Percentiles rank a stretch among this genome's conserved stretches.
Conservation (phyloP, 2,797 vertebrate species). For the Tokudaia muenninki region DNA sequence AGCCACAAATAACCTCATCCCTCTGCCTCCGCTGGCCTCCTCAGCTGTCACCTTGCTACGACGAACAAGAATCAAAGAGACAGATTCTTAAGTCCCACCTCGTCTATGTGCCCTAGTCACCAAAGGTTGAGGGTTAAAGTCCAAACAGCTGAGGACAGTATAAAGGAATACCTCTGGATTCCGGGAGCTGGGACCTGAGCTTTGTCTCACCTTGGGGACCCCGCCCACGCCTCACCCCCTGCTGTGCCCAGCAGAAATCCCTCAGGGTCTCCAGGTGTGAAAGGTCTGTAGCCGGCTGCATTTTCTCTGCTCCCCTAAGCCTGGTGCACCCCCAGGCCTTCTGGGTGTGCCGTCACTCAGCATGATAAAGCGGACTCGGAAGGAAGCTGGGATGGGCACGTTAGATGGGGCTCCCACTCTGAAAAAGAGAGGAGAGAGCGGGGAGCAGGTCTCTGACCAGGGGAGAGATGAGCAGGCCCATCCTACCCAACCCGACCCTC, state of each 20-base stretch:
- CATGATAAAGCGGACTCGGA: conserved; percentile 1
- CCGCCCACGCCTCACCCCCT: background rate
- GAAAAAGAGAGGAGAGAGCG: fast-evolving
- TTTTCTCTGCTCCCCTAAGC: background rate
- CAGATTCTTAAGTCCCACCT: background rate
- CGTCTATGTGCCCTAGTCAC: background rate
- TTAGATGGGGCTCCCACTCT: background rate
- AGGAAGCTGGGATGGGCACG: background rate
- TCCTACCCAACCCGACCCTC: fast-evolving
- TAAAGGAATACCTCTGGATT: background rate
- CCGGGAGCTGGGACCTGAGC: background rate
- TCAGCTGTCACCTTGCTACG: background rate
- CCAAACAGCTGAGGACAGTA: fast-evolving
- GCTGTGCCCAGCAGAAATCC: background rate
- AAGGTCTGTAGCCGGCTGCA: background rate
- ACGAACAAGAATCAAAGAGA: background rate
- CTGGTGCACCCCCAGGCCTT: background rate
- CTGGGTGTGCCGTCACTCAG: background rate
- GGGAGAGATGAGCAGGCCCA: fast-evolving
- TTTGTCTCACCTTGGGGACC: background rate
- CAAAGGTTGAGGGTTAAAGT: background rate
- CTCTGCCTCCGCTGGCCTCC: background rate
- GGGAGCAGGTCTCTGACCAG: too few species aligned
- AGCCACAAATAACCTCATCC: background rate
- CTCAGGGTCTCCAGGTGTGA: background rate